Evolutionary conservation across 1,140 invertebrate species (phyloP), one percentile per base, ranked within the genome.

Genomic region (Capitella teleta): DNA sequence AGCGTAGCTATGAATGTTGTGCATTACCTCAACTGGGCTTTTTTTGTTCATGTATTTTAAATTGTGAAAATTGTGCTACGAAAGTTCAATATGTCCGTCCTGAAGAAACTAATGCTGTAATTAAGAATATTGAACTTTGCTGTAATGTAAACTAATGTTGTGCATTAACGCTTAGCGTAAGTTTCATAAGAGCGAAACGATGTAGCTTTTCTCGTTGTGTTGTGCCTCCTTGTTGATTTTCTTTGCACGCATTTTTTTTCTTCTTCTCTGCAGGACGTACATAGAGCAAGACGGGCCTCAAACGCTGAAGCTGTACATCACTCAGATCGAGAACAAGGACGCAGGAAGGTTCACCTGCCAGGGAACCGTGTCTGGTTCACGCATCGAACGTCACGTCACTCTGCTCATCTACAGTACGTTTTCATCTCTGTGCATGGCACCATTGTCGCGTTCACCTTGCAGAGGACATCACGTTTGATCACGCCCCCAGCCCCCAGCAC

Each of bases 381-480:
- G 26, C 25, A 28, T 45, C 4, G 28, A 30, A 34, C 16, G 32
- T 3, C 8, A 40, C 3, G 5, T 1, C 0, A 2, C 2, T 19
- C 2, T 2, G 21, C 2, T 12, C 38, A 2, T 8, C 25, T 2
- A 8, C 5, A 21, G 38, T 2, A 3, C 12, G 38, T 12, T 40
- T 40, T 40, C 38, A 8, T 3, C 1, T 2, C 4, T 16, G n/a
- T 19, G n/a, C 16, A 16, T 40, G 8, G 10, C 32, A 12, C 10
- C 32, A 34, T 34, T 40, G 38, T 8, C 25, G 38, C 16, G 16
- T 44, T 6, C 28, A 25, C 12, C 30, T 44, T 18, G 6, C 46
- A 53, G 52, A 53, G 47, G 47, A 49, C 6, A 53, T 53, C n/a
- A 41, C 45, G 16, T 53, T 53, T 43, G 47, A 49, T 19, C 28